Evolutionary conservation across 2,113 vertebrate species (phyloP).

Genomic region (Serilophus lunatus): DNA sequence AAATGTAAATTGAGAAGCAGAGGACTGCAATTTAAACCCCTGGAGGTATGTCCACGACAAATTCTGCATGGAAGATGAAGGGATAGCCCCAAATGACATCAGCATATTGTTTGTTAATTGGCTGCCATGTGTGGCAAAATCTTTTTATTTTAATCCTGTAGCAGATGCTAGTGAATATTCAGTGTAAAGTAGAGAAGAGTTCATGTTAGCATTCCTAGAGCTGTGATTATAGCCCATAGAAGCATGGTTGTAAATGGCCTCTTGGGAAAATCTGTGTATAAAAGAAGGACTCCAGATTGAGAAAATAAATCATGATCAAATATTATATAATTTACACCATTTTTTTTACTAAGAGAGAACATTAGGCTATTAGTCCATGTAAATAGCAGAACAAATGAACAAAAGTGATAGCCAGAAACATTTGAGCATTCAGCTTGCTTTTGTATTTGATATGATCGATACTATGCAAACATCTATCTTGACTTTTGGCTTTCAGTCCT

Average conservation of each 20-base stretch:
- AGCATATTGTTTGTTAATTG: conserved; percentile 66
- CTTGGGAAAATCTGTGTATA: conserved; percentile 43
- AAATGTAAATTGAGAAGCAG: conserved; percentile 34
- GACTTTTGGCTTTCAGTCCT: background rate
- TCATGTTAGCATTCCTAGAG: conserved; percentile 54
- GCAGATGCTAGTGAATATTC: conserved; percentile 74
- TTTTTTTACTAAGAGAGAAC: conserved; percentile 13
- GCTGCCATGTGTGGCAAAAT: conserved; percentile 61
- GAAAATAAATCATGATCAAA: conserved; percentile 57
- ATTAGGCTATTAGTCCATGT: conserved; percentile 13
- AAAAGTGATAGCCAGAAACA: background rate
- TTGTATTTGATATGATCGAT: background rate
- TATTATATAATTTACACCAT: conserved; percentile 34
- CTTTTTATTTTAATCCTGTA: conserved; percentile 57
- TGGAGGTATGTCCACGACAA: background rate
- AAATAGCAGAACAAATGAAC: conserved; percentile 7
- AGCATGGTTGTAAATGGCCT: conserved; percentile 37
- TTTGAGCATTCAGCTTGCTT: background rate
- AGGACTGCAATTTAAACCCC: conserved; percentile 21
- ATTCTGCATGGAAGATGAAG: conserved; percentile 41
- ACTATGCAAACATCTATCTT: background rate
- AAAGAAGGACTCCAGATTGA: conserved; percentile 47
- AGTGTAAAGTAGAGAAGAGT: conserved; percentile 50
- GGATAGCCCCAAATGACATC: conserved; percentile 18
- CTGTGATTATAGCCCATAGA: conserved; percentile 36